Conservation (phyloP, 2,113 vertebrate species). For the Nansenia antarctica region DNA sequence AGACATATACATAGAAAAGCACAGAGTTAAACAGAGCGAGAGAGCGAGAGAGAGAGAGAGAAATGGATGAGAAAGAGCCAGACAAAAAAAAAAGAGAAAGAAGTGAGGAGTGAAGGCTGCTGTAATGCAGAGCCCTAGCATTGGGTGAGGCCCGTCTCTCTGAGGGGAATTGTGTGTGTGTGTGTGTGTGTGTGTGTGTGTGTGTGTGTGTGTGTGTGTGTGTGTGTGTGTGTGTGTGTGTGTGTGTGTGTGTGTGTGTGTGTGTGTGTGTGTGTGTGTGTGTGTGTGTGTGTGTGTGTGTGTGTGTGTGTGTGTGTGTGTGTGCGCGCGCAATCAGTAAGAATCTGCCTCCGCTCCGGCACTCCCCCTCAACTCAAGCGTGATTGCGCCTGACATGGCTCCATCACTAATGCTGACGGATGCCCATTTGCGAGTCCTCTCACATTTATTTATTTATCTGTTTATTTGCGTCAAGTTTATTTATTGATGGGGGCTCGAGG, state of each 20-base stretch:
- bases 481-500: slow-evolving; percentile 74
- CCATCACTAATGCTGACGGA: slow-evolving; percentile 75
- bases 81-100: slow-evolving; percentile 6
- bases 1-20: neutral
- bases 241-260: too few relatives aligned
- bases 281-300: too few relatives aligned
- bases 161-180: neutral
- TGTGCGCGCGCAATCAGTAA: slow-evolving; percentile 31
- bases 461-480: slow-evolving; percentile 76
- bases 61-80: slow-evolving; percentile 8
- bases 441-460: slow-evolving; percentile 79
- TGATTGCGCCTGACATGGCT: slow-evolving; percentile 66
- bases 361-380: slow-evolving; percentile 59
- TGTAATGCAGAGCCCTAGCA: neutral
- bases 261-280: too few relatives aligned
- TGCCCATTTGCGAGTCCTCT: slow-evolving; percentile 67
- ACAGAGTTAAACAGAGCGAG: neutral
- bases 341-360: slow-evolving; percentile 37
- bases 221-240: too few relatives aligned
- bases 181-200: too few relatives aligned
- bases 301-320: too few relatives aligned
- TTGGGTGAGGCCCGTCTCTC: neutral
- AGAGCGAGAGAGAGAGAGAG: slow-evolving; percentile 9
- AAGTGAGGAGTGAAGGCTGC: slow-evolving; percentile 1
- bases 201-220: too few relatives aligned